Evolutionary conservation across 2,113 vertebrate species (phyloP), one percentile per base, ranked within the genome.

Genomic region (Mirounga angustirostris): DNA sequence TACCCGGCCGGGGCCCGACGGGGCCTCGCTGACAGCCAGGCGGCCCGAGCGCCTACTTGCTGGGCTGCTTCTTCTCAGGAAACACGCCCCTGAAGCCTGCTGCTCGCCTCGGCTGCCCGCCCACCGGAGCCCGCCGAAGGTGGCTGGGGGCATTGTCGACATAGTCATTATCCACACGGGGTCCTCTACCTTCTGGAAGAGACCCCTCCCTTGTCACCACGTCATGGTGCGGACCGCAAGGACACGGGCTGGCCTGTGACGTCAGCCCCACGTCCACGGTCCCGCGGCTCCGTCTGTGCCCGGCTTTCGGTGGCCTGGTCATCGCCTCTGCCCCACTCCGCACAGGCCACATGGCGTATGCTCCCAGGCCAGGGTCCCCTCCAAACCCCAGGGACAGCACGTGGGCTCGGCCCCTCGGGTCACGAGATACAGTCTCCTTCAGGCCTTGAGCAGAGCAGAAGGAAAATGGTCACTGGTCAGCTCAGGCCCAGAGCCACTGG

Each of bases 51-150:
- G 5, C 63, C 58, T 33, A 33, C 63, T 65, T 65, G 63, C 28
- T 65, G 13, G 16, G 63, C 67, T 36, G 67, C 8, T 4, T 21
- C 6, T 36, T 71, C 67, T 71, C 63, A 15, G 30, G 30, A 67
- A 7, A 67, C 30, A 2, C 1, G 63, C 14, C 28, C 63, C 1
- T 2, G 63, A 33, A 6, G 30, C 14, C 63, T 15, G 30, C 5
- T 0, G 30, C 63, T 16, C 6, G 0, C 28, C 63, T 65, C 7
- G 63, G 15, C 0, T 0, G 13, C 63, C 7, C 0, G 18, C 67
- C n/a, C 8, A 9, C 67, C 2, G n/a, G 16, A 36, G 67, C 16
- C 4, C 1, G 4, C 18, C 0, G 67, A n/a, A 21, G n/a, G 67
- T 21, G 1, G 7, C 33, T 21, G 18, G 67, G 8, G 18, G 8